Evolutionary conservation across 1,140 invertebrate genomes (phyloP).

Genomic region (Microplitis demolitor): DNA sequence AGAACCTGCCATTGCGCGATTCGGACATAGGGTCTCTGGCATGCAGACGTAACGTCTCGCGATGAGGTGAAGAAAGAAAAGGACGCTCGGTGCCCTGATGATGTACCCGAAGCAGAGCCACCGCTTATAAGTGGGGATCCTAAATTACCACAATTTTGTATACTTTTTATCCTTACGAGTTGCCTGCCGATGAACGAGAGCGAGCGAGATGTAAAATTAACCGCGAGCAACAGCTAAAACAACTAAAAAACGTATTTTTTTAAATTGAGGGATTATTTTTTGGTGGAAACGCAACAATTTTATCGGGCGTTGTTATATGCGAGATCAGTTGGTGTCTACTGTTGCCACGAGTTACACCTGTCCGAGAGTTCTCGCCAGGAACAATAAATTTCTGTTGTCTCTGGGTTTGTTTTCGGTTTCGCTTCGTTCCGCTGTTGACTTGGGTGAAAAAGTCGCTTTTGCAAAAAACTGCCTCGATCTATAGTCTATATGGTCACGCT

Average conservation of each 20-base stretch:
- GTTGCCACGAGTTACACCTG: constrained; percentile 57
- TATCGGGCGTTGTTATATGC: constrained; percentile 56
- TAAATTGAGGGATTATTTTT: constrained; percentile 52
- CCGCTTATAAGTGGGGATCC: constrained; percentile 41
- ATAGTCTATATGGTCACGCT: no score
- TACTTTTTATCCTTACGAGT: constrained; percentile 50
- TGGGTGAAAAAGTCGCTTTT: no score
- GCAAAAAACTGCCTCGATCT: no score
- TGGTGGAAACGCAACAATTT: constrained; percentile 61
- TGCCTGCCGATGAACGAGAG: not conserved
- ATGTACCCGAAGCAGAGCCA: constrained; percentile 22
- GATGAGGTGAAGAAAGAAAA: not conserved
- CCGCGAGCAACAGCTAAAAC: constrained; percentile 29
- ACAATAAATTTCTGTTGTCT: not conserved
- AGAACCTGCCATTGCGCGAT: constrained; percentile 20
- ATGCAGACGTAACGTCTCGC: no score
- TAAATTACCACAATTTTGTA: constrained; percentile 59
- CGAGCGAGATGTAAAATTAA: constrained; percentile 5
- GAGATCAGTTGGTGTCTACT: constrained; percentile 59
- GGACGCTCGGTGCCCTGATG: constrained; percentile 3
- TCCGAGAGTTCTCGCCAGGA: constrained; percentile 11
- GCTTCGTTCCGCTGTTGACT: not conserved
- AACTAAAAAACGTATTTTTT: constrained; percentile 22
- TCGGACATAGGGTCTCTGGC: constrained; percentile 17
- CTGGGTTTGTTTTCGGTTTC: not conserved